Base-by-base conservation (phyloP, 2,797 vertebrate genomes). In the Rhynchonycteris naso region DNA sequence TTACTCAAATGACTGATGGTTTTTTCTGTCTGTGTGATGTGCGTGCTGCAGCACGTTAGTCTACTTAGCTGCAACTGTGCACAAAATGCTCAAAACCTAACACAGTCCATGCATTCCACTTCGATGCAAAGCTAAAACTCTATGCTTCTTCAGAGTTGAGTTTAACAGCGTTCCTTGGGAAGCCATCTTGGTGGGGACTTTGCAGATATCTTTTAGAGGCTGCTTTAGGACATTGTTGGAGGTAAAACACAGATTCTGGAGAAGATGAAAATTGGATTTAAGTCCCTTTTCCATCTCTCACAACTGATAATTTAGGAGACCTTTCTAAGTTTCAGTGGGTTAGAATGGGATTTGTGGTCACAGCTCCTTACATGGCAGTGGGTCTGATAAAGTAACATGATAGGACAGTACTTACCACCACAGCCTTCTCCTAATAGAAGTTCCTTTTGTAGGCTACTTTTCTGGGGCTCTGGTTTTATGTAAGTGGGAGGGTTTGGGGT, bases 341-440 rank as follows among this genome's bases (percentile, higher is more conserved):
- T 38, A 35, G 63, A 22, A 24, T n/a, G 38, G 54, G 7, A 22
- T 54, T 38, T 22, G 10, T 2, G 16, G 14, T 43, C 47, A 2
- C 50, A 4, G 1, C 18, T 38, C 3, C 11, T 10, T 47, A 3
- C 0, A 1, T 58, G 47, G 63, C 56, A 35, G 50, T 9, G 16
- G 28, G 52, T 12, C 0, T 0, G n/a, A 3, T 24, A 8, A 52
- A 33, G 83, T 10, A 52, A 74, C 1, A 5, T 4, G 33, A 12
- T 4, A 5, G 0, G 15, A 1, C 16, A 10, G 28, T 54, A 30
- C 21, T 12, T 11, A 26, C 61, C 38, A 24, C 33, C 52, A 13
- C 12, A 18, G 43, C 10, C 54, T 26, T 35, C n/a, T 59, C 33
- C 68, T 26, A 2, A 21, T 2, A 33, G 5, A 14, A 43, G 24